phyloP scores from a whole-genome alignment of 2,797 vertebrate species.

The Orientallactaga sibirica region DNA sequence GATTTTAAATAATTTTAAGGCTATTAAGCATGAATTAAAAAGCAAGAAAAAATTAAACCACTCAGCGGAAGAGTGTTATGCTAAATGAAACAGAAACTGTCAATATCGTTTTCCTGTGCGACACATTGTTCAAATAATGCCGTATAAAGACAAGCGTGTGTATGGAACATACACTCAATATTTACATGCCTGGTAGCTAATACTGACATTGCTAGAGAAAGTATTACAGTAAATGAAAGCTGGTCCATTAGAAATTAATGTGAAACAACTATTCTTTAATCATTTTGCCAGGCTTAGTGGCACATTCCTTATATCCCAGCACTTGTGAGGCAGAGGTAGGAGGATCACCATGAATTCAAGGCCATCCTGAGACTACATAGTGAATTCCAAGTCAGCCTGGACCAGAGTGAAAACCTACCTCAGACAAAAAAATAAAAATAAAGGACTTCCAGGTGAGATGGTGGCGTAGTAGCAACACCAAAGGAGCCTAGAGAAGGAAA shows the following conservation, averaged over 20 bases:
- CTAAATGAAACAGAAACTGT: constrained; percentile 45
- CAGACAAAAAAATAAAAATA: too few species aligned
- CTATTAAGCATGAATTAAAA: constrained; percentile 61
- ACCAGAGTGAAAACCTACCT: too few species aligned
- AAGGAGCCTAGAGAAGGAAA: too few species aligned
- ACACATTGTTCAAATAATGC: constrained; percentile 61
- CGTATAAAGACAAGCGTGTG: constrained; percentile 16
- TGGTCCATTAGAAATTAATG: constrained; percentile 36
- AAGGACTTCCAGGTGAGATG: too few species aligned
- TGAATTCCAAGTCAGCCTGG: too few species aligned
- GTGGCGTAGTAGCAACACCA: too few species aligned
- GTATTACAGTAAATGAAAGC: constrained; percentile 8
- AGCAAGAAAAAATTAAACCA: constrained; percentile 51
- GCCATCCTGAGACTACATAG: too few species aligned
- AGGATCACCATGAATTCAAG: too few species aligned
- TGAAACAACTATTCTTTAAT: neutral
- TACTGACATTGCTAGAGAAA: constrained; percentile 20
- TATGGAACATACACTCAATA: neutral
- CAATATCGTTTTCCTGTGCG: constrained; percentile 11
- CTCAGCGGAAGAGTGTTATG: constrained; percentile 36
- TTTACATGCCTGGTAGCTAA: constrained; percentile 51
- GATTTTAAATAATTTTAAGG: constrained; percentile 47
- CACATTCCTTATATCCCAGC: too few species aligned
- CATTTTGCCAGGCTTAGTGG: neutral
- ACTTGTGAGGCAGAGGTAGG: too few species aligned